phyloP scores from a whole-genome alignment of 2,888 invertebrate genomes.

The Athalia circularis region DNA sequence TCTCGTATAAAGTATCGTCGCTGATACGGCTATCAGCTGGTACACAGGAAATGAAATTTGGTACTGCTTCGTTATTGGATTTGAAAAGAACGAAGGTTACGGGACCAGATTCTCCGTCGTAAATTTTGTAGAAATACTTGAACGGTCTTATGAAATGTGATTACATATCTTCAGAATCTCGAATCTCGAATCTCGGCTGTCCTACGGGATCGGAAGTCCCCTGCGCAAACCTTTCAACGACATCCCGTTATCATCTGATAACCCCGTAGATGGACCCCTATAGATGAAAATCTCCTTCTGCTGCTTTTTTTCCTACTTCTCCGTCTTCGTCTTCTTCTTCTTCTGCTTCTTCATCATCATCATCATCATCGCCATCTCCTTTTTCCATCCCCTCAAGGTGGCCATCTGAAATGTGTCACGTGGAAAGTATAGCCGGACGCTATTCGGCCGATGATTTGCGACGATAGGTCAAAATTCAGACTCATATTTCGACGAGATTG shows the following conservation, averaged over 20 bases:
- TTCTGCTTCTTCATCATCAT: background rate
- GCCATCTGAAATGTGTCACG: no score
- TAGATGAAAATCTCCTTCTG: no score
- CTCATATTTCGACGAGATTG: background rate
- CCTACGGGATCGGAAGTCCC: background rate
- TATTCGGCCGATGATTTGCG: conserved; percentile 10
- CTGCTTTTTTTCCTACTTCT: no score
- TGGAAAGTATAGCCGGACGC: background rate
- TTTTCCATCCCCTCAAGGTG: background rate
- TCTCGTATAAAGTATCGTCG: background rate
- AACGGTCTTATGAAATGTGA: conserved; percentile 33
- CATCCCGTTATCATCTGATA: no score
- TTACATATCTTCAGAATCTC: conserved; percentile 19
- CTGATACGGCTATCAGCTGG: background rate
- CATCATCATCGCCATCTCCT: background rate
- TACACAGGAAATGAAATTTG: conserved; percentile 12
- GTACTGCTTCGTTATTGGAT: conserved; percentile 29
- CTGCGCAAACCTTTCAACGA: background rate
- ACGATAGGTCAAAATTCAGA: conserved; percentile 28
- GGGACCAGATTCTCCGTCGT: background rate
- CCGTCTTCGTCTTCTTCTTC: background rate
- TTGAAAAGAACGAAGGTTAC: conserved; percentile 17
- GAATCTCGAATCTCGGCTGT: background rate
- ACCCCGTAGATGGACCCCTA: no score
- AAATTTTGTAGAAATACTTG: conserved; percentile 36